Evolutionary conservation across 2,113 vertebrate genomes (phyloP).

Genomic region (Aptenodytes patagonicus): DNA sequence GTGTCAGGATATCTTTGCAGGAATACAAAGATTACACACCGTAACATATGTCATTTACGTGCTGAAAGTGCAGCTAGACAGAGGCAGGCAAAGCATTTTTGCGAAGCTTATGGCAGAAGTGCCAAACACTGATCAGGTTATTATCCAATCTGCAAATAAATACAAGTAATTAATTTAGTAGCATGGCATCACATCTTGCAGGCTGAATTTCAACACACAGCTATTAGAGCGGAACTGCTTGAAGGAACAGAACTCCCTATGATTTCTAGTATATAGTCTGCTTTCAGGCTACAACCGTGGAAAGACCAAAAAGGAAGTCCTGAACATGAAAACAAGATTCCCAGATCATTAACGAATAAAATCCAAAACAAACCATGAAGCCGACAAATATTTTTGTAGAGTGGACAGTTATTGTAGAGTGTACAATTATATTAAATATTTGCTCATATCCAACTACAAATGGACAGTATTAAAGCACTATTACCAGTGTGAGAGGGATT

Average conservation of each 20-base stretch:
- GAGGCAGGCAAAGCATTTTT: not conserved
- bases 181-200: not conserved
- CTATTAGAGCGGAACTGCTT: not conserved
- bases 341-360: not conserved
- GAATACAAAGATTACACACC: not conserved
- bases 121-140: not conserved
- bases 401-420: not conserved
- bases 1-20: not conserved
- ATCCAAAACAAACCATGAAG: not conserved
- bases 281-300: not conserved
- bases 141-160: not conserved
- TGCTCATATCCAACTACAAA: not conserved
- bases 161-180: not conserved
- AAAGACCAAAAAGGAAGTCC: not conserved
- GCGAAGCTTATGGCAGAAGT: not conserved
- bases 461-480: not conserved
- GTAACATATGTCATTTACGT: accelerated
- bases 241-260: not conserved
- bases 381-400: not conserved
- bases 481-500: not conserved
- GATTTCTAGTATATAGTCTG: not conserved
- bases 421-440: not conserved
- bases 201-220: not conserved
- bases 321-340: not conserved
- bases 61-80: not conserved